Evolutionary conservation across 1,140 invertebrate species (phyloP).

Genomic region (Sarcophaga peregrina): DNA sequence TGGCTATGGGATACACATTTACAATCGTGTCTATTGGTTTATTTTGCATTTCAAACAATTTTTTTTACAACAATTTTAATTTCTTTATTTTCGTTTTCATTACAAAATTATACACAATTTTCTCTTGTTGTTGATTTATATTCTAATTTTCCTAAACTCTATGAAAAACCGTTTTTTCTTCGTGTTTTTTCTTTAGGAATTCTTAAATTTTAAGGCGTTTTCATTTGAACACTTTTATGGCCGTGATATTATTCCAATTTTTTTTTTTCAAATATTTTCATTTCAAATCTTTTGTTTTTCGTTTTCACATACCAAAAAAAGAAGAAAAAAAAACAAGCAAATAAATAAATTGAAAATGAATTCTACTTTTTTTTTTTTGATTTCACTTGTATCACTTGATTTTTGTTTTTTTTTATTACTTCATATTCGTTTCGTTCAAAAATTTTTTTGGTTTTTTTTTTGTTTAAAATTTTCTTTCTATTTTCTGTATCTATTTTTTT

Average conservation of each 20-base stretch:
- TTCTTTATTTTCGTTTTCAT: neutral
- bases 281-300: neutral
- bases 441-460: slow-evolving; percentile 5
- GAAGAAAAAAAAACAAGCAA: no score
- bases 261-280: neutral
- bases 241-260: slow-evolving; percentile 32
- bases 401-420: neutral
- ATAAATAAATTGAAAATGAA: neutral
- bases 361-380: neutral
- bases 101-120: neutral
- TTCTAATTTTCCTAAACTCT: neutral
- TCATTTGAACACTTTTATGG: neutral
- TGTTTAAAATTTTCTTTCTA: neutral
- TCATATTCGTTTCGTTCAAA: slow-evolving; percentile 20
- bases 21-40: neutral
- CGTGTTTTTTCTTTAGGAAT: neutral
- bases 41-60: neutral
- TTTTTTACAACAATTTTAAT: neutral
- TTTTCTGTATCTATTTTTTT: neutral
- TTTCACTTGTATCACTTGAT: neutral
- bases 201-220: neutral
- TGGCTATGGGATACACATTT: neutral
- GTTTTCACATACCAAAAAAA: neutral
- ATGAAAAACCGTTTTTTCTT: slow-evolving; percentile 2
- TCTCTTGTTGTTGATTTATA: neutral